Evolutionary conservation across 1,140 invertebrate genomes (phyloP).

Genomic region (Drosophila guanche): DNA sequence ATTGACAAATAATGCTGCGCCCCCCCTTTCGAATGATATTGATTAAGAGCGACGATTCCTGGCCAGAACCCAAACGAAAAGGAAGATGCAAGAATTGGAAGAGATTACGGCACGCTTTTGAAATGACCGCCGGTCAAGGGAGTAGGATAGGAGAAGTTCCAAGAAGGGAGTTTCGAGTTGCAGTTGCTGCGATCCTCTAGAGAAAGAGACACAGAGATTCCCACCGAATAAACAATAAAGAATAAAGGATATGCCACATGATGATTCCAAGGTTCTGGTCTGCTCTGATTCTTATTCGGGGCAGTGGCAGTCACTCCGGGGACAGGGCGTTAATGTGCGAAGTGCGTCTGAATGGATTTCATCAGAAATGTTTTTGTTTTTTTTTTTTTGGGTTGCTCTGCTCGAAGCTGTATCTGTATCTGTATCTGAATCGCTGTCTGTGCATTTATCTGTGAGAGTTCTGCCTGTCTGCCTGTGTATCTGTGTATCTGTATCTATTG

Average conservation of each 20-base stretch:
- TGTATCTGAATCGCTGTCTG: constrained; percentile 26
- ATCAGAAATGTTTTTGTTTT: constrained; percentile 48
- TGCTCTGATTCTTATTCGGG: not conserved
- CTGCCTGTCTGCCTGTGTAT: not conserved
- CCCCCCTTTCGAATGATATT: constrained; percentile 46
- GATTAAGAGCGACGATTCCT: constrained; percentile 41
- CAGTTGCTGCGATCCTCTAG: constrained; percentile 18
- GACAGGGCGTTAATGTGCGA: constrained; percentile 76
- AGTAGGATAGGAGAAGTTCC: constrained; percentile 24
- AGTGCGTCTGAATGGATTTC: constrained; percentile 79
- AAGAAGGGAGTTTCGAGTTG: constrained; percentile 40
- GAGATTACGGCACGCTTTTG: constrained; percentile 62
- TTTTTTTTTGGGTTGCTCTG: not conserved
- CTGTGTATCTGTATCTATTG: constrained; percentile 34
- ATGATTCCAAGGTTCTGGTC: constrained; percentile 12
- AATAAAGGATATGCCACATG: constrained; percentile 44
- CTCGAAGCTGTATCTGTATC: constrained; percentile 10
- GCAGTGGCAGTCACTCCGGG: constrained; percentile 1
- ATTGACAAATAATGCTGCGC: constrained; percentile 41
- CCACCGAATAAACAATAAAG: constrained; percentile 39
- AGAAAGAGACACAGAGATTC: constrained; percentile 29
- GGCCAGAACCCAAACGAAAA: no score
- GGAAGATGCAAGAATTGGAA: constrained; percentile 31
- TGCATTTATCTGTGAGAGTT: constrained; percentile 1
- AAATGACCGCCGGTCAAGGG: constrained; percentile 60